Evolutionary conservation across 2,797 vertebrate genomes (phyloP).

Genomic region (Myotis vivesi): DNA sequence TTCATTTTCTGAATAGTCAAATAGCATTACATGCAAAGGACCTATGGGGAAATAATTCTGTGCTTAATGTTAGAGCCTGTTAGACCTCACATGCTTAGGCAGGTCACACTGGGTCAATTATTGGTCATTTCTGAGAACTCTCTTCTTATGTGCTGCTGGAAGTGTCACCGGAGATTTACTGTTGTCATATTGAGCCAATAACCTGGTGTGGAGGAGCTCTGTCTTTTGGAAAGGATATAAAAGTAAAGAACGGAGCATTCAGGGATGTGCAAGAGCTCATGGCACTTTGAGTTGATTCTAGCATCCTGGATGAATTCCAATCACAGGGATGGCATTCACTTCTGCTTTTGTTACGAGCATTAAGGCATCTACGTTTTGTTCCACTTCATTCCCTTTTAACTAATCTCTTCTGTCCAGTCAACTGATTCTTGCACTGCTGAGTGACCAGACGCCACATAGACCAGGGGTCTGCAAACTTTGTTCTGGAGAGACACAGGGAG

Average conservation of each 20-base stretch:
- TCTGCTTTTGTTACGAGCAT: not conserved
- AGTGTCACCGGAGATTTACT: constrained; percentile 64
- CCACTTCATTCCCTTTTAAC: not conserved
- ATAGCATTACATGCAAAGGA: constrained; percentile 31
- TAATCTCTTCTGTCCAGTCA: not conserved
- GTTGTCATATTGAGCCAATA: not conserved
- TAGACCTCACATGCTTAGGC: constrained; percentile 8
- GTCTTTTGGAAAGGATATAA: constrained; percentile 50
- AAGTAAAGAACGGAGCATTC: not conserved
- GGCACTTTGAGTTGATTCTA: not conserved
- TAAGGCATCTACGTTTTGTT: not conserved
- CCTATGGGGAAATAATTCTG: constrained; percentile 52
- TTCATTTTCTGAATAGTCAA: constrained; percentile 34
- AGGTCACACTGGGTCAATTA: constrained; percentile 39
- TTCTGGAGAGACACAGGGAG: not conserved
- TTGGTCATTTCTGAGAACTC: constrained; percentile 74
- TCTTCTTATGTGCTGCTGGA: constrained; percentile 57
- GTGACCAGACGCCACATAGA: not conserved
- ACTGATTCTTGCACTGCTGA: too few relatives aligned
- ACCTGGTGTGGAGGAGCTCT: not conserved
- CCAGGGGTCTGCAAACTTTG: not conserved
- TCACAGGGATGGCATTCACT: not conserved
- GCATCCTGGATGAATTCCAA: constrained; percentile 18
- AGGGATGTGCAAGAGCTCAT: not conserved
- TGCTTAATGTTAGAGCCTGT: not conserved